A percentile compares a stretch with the other conserved stretches of the same genome.
Evolutionary conservation across 1,140 invertebrate genomes (phyloP).

Genomic region (Spodoptera frugiperda): DNA sequence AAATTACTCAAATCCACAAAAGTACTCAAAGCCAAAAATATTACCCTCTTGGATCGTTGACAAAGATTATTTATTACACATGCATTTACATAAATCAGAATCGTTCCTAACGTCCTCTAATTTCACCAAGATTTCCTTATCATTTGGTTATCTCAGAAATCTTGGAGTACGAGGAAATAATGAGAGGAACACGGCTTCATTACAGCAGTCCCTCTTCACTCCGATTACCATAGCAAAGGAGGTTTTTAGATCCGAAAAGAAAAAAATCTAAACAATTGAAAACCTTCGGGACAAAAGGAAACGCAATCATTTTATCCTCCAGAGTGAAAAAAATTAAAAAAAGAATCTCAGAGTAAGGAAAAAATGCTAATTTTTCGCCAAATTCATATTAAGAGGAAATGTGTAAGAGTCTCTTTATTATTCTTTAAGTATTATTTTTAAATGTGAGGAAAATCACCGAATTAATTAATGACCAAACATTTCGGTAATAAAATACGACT

Average conservation of each 20-base stretch:
- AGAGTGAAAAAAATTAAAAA: slow-evolving; percentile 36
- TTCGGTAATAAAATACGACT: no score
- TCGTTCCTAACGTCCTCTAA: not conserved
- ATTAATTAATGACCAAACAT: no score
- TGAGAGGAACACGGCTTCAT: slow-evolving; percentile 41
- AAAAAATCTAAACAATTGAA: slow-evolving; percentile 46
- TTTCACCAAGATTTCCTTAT: slow-evolving; percentile 30
- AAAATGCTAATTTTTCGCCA: slow-evolving; percentile 24
- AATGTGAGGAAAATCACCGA: no score
- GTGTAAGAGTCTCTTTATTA: slow-evolving; percentile 1
- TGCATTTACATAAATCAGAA: not conserved
- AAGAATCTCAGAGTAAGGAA: slow-evolving; percentile 17
- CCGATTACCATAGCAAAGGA: slow-evolving; percentile 46
- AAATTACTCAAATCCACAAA: no score
- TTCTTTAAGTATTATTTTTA: not conserved
- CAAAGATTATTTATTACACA: not conserved
- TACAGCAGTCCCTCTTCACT: slow-evolving; percentile 27
- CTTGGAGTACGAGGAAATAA: slow-evolving; percentile 19
- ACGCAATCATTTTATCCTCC: slow-evolving; percentile 31
- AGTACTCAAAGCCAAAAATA: no score
- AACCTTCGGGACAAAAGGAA: slow-evolving; percentile 27
- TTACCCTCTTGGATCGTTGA: not conserved
- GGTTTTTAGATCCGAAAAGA: slow-evolving; percentile 29
- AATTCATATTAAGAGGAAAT: slow-evolving; percentile 10
- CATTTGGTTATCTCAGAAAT: slow-evolving; percentile 22